A percentile compares a stretch with the other conserved stretches of the same genome.
These are phyloP conservation scores for Resseliella maxima DNA, from an alignment of 2,888 invertebrate species.

Conservation along the genomic window DNA sequence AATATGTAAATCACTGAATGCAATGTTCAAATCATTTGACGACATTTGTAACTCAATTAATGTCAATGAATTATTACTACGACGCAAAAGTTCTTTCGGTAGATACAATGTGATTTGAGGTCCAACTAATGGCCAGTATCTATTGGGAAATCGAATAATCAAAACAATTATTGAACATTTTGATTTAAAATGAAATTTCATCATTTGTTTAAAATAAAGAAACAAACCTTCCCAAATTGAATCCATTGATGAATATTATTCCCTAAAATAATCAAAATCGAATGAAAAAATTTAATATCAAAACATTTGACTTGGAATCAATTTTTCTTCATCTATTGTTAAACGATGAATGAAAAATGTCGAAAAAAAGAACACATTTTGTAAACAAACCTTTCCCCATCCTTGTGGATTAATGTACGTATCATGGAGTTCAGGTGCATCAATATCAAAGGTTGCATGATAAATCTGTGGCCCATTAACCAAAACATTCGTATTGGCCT, in stretches of 20 bases:
- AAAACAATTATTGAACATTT: too few species aligned
- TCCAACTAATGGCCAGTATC: constrained; percentile 82
- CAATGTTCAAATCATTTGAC: constrained; percentile 64
- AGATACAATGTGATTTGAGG: constrained; percentile 87
- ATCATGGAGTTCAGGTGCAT: constrained; percentile 72
- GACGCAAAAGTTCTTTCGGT: constrained; percentile 78
- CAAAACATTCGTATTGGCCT: neutral
- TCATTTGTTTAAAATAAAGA: too few species aligned
- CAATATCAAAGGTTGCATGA: constrained; percentile 65
- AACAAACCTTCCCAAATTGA: constrained; percentile 89
- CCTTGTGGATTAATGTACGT: constrained; percentile 81
- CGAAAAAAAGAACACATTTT: too few species aligned
- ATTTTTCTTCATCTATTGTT: neutral
- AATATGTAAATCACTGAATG: constrained; percentile 66
- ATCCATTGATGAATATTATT: constrained; percentile 83
- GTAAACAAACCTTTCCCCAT: constrained; percentile 79
- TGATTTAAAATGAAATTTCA: too few species aligned
- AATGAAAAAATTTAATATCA: neutral
- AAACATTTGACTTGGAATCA: too few species aligned
- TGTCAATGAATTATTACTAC: constrained; percentile 70
- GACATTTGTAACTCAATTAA: constrained; percentile 72
- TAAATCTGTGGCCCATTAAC: constrained; percentile 72
- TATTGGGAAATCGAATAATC: too few species aligned
- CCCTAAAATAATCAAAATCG: constrained; percentile 69
- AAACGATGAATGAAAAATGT: too few species aligned